phyloP scores from a whole-genome alignment of 1,140 invertebrate genomes.

The Listronotus oregonensis region DNA sequence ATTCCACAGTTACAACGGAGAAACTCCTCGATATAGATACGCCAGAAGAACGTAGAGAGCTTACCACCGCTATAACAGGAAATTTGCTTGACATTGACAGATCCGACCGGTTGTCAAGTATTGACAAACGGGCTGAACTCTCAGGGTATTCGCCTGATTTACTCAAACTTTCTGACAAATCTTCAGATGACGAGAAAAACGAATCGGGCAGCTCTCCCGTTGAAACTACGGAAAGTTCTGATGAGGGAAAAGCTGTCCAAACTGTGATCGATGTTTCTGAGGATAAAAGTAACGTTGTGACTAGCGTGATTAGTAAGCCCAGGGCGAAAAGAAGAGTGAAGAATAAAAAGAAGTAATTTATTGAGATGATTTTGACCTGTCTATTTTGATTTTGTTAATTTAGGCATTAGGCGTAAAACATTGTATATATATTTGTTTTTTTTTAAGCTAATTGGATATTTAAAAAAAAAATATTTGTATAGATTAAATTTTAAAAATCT shows the following conservation, averaged over 20 bases:
- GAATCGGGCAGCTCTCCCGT: slow-evolving; percentile 46
- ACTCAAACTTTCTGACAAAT: slow-evolving; percentile 49
- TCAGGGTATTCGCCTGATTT: slow-evolving; percentile 19
- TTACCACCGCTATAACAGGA: not conserved
- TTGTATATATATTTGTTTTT: no score
- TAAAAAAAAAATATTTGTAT: no score
- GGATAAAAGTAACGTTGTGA: not conserved
- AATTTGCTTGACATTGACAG: not conserved
- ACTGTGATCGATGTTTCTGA: not conserved
- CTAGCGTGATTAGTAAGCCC: slow-evolving; percentile 1
- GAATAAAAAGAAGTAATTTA: slow-evolving; percentile 36
- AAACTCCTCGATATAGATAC: slow-evolving; percentile 43
- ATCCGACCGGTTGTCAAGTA: not conserved
- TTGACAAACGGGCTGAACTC: slow-evolving; percentile 16
- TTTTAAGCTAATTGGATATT: no score
- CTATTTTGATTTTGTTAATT: no score
- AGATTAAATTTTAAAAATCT: no score
- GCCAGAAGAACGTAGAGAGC: slow-evolving; percentile 28
- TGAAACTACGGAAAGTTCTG: slow-evolving; percentile 54
- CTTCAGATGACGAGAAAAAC: slow-evolving; percentile 50
- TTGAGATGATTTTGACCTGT: not conserved
- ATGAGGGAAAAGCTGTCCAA: slow-evolving; percentile 46
- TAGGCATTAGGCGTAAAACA: no score
- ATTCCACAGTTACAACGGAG: slow-evolving; percentile 17
- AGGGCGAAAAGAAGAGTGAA: slow-evolving; percentile 20